phyloP scores from a whole-genome alignment of 92 coral and sea anemone genomes.

The Nematostella vectensis region DNA sequence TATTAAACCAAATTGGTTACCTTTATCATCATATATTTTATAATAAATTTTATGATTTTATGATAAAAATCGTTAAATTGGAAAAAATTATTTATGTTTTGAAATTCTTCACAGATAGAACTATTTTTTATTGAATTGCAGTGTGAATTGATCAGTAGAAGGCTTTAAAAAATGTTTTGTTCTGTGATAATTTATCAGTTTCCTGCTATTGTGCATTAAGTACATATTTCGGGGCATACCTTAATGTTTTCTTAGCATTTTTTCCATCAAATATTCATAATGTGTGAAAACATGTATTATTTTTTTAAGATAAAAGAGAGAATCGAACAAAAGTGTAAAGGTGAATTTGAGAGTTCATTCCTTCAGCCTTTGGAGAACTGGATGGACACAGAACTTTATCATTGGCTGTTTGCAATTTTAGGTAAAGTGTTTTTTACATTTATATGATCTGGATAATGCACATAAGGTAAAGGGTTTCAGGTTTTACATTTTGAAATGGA shows the following conservation, averaged over 20 bases:
- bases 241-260: too few species aligned
- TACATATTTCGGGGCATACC: slow-evolving; percentile 4
- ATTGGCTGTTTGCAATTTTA: slow-evolving; percentile 64
- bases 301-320: slow-evolving; percentile 58
- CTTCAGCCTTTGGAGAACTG: slow-evolving; percentile 61
- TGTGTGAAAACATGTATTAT: too few species aligned
- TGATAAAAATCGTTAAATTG: too few species aligned
- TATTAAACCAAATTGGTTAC: too few species aligned
- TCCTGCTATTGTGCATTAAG: background rate
- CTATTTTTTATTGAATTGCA: too few species aligned
- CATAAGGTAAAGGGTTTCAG: background rate
- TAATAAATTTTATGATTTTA: too few species aligned
- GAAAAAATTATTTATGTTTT: too few species aligned
- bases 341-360: slow-evolving; percentile 81
- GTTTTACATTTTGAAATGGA: background rate
- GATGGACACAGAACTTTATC: slow-evolving; percentile 71
- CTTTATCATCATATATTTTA: too few species aligned
- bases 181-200: background rate
- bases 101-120: too few species aligned
- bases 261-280: too few species aligned
- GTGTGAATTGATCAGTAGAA: too few species aligned
- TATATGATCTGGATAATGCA: background rate
- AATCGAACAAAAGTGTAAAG: slow-evolving; percentile 86
- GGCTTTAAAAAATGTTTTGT: too few species aligned
- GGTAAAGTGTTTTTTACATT: slow-evolving; percentile 37